Evolutionary conservation across 2,888 invertebrate genomes (phyloP).

Genomic region (Drosophila bunnanda): DNA sequence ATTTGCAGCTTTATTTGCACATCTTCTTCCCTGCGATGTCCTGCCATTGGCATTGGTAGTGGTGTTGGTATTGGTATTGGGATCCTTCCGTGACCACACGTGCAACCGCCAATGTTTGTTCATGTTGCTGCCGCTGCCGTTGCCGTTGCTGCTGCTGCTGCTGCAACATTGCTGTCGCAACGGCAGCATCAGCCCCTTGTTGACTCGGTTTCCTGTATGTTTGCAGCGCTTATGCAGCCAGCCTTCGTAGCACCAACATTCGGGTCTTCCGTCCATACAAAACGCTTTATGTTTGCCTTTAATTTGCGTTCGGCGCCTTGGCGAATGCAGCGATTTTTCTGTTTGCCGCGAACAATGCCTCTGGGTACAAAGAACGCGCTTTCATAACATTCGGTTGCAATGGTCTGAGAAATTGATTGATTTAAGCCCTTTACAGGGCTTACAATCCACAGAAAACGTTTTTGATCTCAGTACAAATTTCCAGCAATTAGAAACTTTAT

Average conservation of each 20-base stretch:
- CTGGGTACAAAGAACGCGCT: conserved; percentile 22
- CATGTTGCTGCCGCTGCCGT: conserved; percentile 33
- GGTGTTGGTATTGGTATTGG: conserved; percentile 32
- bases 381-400: conserved; percentile 32
- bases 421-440: not conserved
- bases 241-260: conserved; percentile 16
- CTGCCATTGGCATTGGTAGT: conserved; percentile 28
- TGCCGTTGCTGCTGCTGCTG: not conserved
- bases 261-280: conserved; percentile 28
- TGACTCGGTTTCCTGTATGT: conserved; percentile 62
- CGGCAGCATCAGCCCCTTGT: conserved; percentile 49
- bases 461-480: too few species aligned
- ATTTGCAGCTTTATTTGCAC: conserved; percentile 68
- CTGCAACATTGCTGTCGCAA: conserved; percentile 19
- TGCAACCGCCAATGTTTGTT: conserved; percentile 50
- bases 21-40: conserved; percentile 28
- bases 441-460: not conserved
- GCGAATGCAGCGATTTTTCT: conserved; percentile 52
- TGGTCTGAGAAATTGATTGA: conserved; percentile 28
- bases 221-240: conserved; percentile 72
- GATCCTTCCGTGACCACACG: conserved; percentile 49
- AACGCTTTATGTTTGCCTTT: conserved; percentile 66
- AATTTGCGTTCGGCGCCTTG: conserved; percentile 71
- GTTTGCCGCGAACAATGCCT: conserved; percentile 40
- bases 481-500: not conserved